Evolutionary conservation across 35 echinoderm and acorn worm genomes (phyloP), one percentile per base, ranked within the genome.

Genomic region (Hemicentrotus pulcherrimus): DNA sequence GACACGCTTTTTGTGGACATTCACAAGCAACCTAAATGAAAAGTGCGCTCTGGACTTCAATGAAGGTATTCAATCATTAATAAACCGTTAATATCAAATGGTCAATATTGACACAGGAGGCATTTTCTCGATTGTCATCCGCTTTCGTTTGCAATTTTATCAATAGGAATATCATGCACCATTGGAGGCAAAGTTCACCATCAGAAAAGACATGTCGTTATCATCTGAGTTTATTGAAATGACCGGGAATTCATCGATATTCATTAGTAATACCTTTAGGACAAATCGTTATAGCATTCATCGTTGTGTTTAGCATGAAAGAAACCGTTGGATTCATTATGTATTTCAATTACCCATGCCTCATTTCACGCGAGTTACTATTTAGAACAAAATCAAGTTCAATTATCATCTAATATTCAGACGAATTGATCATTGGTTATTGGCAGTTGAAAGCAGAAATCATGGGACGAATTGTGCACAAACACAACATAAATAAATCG

Each of bases 1-100:
- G 22, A 78, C 65, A 78, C 24, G 24, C 65, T 4, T 78, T n/a
- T 78, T 78, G 65, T 78, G 65, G 6, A 78, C n/a, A 22, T 28
- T 78, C 50, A n/a, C 19, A n/a, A 78, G 0, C 65, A 78, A 7
- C 65, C 7, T 4, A 22, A 55, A 78, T 28, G 28, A 78, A 59
- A 78, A 78, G 65, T 78, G 22, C 65, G 65, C 24, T 8, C 5
- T 22, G 65, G 19, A 78, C 24, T 22, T n/a, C 28, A 30, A 30
- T 78, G 65, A 78, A 78, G 28, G 65, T 78, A 78, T n/a, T 78
- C 65, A n/a, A 78, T 78, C 65, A 78, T 78, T 78, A 78, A 78
- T 78, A 28, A 78, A 78, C 65, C n/a, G 65, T 78, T 78, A 78
- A 78, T 78, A 78, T 8, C 4, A 78, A 28, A 78, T 78, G 65